Base-by-base conservation (phyloP, 2,113 vertebrate species). In the Larimichthys polyactis region DNA sequence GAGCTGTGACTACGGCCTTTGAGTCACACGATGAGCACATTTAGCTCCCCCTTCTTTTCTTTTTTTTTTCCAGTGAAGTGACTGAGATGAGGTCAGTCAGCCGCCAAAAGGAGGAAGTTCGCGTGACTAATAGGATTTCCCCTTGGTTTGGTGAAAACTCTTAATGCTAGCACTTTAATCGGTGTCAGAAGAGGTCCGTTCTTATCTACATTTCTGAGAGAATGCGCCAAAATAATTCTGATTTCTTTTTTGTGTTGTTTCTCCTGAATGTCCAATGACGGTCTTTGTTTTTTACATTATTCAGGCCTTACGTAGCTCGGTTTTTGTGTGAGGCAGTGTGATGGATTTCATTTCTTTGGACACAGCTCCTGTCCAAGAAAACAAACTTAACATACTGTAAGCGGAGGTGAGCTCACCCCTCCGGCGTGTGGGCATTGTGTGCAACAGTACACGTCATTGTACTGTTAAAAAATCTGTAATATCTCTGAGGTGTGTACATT, bases 311-410 rank as follows among this genome's bases (percentile, higher is more conserved):
- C 64, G n/a, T 52, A n/a, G 46, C 54, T 63, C 57, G 17, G 44
- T 12, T 9, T 69, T 32, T 72, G 63, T 75, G 54, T 74, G 14
- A 67, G 49, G 29, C 16, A 4, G 24, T 0, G 4, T 29, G 49
- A 11, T 49, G 43, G 6, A 22, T 49, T 52, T 52, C 12, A n/a
- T 75, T 49, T 62, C 32, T 68, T 51, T n/a, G 66, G 67, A 64
- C 3, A 27, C 29, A 36, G 46, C 49, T 67, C 12, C 11, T 72
- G 16, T 15, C 43, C 51, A 65, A 65, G 81, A 67, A 27, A 17
- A 90, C 82, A 85, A 87, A 86, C 87, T 86, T 65, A 19, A 54
- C 22, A 60, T 22, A 86, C 67, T 78, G 65, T 70, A 74, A 89
- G 60, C 15, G 64, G 63, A 85, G 77, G 65, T 12, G 64, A 65